phyloP scores from a whole-genome alignment of 2,888 invertebrate genomes.

The Phortica okadai region DNA sequence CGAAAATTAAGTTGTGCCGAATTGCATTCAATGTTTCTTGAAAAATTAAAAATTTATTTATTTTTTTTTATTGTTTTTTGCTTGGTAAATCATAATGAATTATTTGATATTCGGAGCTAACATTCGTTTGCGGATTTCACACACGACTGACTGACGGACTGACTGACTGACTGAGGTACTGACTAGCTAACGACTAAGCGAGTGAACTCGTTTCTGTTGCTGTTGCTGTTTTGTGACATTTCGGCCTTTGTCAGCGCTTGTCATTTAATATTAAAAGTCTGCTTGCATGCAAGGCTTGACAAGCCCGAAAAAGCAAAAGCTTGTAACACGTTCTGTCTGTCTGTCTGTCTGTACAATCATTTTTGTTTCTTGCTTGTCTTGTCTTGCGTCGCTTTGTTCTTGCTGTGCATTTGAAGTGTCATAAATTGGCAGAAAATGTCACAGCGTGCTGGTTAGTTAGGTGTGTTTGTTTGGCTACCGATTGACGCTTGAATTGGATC shows the following conservation, averaged over 20 bases:
- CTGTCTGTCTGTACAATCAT: background rate
- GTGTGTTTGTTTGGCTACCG: background rate
- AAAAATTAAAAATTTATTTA: background rate
- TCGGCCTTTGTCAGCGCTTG: conserved; percentile 12
- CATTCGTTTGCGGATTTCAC: background rate
- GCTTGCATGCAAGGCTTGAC: conserved; percentile 17
- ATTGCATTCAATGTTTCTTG: background rate
- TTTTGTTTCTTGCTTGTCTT: background rate
- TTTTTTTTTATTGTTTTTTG: background rate
- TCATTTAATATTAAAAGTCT: background rate
- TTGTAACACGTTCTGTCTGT: too few relatives aligned
- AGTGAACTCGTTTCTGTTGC: background rate
- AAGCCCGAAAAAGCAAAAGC: conserved; percentile 6
- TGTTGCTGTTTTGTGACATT: conserved; percentile 10
- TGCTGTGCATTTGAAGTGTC: background rate
- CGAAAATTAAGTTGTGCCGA: conserved; percentile 11
- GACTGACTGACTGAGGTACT: too few relatives aligned
- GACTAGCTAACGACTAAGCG: background rate
- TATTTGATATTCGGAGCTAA: background rate
- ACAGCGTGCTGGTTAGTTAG: background rate
- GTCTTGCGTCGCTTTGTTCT: background rate
- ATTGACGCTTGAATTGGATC: background rate
- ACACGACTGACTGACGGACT: background rate
- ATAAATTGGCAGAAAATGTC: background rate
- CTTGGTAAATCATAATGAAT: background rate